Base-by-base conservation (phyloP, 2,113 vertebrate genomes). In the Coturnix japonica region DNA sequence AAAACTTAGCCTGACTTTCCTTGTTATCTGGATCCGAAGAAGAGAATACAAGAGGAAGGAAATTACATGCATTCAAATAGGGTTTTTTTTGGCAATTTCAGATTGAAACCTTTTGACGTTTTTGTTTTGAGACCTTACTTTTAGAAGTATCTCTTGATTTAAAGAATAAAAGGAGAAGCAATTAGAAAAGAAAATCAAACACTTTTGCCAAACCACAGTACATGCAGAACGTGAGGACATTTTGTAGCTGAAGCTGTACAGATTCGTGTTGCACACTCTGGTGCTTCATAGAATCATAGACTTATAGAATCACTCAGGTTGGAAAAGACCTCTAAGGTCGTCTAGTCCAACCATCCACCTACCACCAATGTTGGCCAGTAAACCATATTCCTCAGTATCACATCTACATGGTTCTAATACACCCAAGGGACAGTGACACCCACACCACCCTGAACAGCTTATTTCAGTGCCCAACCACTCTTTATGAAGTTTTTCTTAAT, bases 181-280 rank as follows among this genome's bases (percentile, higher is more conserved):
- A 76, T 33, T 44, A 81, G 33, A 54, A 89, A 35, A 66, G 16
- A 7, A 65, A 81, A 60, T n/a, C n/a, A 54, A 81, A 35, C 6
- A 17, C 12, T 35, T 91, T 78, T 69, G 39, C 51, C 37, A 37
- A 8, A 39, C 39, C 31, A 57, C 2, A 2, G 12, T 43, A 15
- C 5, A 9, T 8, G 20, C 0, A 1, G 54, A 33, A 13, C 18
- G 19, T 11, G 41, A 65, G 1, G 11, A 43, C 3, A 1, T 37
- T 35, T 2, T 28, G 51, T 54, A 54, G 51, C 51, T 53, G 71
- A 78, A 74, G 20, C 30, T 26, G 2, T 21, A 6, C 5, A 37
- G 12, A 9, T 90, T 93, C 67, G 57, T 43, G 61, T 6, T 82
- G 31, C 37, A 33, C 20, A 41, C 22, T 49, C 13, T 59, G 47